Percentiles rank a stretch among this genome's conserved stretches.
Evolutionary conservation across 2,797 vertebrate species (phyloP).

Genomic region (Sciaenops ocellatus): DNA sequence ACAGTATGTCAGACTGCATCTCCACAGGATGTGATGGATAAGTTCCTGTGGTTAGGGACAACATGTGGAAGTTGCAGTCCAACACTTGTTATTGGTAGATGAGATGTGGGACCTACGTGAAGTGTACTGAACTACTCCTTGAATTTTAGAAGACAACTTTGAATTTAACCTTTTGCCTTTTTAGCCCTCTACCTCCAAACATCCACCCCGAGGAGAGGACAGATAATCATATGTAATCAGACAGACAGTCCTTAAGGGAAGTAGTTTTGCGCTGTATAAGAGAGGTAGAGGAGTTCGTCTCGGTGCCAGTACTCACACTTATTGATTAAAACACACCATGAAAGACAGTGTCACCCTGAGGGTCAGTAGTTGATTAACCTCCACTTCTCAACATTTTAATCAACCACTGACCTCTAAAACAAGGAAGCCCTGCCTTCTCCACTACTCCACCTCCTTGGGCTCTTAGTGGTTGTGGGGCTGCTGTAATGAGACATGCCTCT

Average conservation of each 20-base stretch:
- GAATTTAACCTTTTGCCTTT: constrained; percentile 9
- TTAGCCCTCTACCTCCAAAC: constrained; percentile 7
- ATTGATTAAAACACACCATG: constrained; percentile 82
- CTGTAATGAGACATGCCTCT: constrained; percentile 69
- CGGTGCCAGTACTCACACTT: constrained; percentile 62
- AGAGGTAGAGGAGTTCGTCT: constrained; percentile 55
- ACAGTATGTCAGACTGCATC: constrained; percentile 72
- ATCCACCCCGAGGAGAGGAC: neutral
- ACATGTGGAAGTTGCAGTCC: constrained; percentile 47
- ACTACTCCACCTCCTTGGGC: constrained; percentile 21
- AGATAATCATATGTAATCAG: constrained; percentile 31
- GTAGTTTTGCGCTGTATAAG: constrained; percentile 13
- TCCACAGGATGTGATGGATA: constrained; percentile 68
- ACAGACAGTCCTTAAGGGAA: constrained; percentile 16
- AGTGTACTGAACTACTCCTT: neutral
- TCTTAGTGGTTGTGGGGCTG: constrained; percentile 40
- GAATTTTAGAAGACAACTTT: neutral
- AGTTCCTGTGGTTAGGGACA: constrained; percentile 66
- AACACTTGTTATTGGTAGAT: constrained; percentile 55
- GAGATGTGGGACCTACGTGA: constrained; percentile 32
- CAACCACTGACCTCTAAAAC: constrained; percentile 80
- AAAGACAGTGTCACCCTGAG: constrained; percentile 72
- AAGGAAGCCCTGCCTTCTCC: constrained; percentile 56
- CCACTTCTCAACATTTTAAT: constrained; percentile 78
- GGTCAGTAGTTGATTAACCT: constrained; percentile 85